Percentiles rank a stretch among this genome's conserved stretches.
Evolutionary conservation across 2,888 invertebrate species (phyloP).

Genomic region (Lucinisca nassula): DNA sequence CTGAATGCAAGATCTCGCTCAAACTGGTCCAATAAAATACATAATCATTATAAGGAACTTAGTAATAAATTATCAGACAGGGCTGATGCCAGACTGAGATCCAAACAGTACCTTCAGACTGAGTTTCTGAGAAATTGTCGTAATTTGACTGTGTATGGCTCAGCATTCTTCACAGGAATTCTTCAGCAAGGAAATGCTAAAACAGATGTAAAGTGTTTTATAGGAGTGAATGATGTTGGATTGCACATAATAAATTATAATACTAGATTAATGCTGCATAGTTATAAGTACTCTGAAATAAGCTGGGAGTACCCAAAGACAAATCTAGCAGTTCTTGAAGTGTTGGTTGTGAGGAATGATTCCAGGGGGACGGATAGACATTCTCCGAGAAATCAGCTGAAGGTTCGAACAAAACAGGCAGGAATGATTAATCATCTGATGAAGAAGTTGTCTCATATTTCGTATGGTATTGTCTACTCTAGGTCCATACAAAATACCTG

Average conservation of each 20-base stretch:
- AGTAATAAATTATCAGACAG: slow-evolving; percentile 54
- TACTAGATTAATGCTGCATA: slow-evolving; percentile 86
- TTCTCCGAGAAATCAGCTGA: slow-evolving; percentile 65
- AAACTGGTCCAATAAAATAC: slow-evolving; percentile 82
- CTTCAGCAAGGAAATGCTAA: slow-evolving; percentile 59
- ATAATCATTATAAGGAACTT: slow-evolving; percentile 84
- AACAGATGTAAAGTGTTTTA: slow-evolving; percentile 53
- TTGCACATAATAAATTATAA: slow-evolving; percentile 87
- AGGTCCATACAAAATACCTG: not conserved
- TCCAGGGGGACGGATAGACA: slow-evolving; percentile 47
- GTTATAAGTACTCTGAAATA: slow-evolving; percentile 85
- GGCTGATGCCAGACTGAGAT: slow-evolving; percentile 9
- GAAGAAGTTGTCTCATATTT: slow-evolving; percentile 79
- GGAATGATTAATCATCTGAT: slow-evolving; percentile 83
- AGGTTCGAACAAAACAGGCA: slow-evolving; percentile 82
- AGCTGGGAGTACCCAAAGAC: slow-evolving; percentile 80
- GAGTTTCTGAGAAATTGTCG: slow-evolving; percentile 88
- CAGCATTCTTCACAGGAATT: slow-evolving; percentile 88
- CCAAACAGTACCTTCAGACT: slow-evolving; percentile 84
- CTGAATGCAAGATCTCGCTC: slow-evolving; percentile 76
- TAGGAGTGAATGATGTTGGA: slow-evolving; percentile 88
- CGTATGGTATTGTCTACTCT: not conserved
- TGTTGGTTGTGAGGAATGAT: slow-evolving; percentile 72
- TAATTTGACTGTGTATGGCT: slow-evolving; percentile 88
- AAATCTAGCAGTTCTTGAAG: slow-evolving; percentile 79